A percentile compares a stretch with the other conserved stretches of the same genome.
Evolutionary conservation across 2,113 vertebrate species (phyloP).

Genomic region (Laterallus jamaicensis): DNA sequence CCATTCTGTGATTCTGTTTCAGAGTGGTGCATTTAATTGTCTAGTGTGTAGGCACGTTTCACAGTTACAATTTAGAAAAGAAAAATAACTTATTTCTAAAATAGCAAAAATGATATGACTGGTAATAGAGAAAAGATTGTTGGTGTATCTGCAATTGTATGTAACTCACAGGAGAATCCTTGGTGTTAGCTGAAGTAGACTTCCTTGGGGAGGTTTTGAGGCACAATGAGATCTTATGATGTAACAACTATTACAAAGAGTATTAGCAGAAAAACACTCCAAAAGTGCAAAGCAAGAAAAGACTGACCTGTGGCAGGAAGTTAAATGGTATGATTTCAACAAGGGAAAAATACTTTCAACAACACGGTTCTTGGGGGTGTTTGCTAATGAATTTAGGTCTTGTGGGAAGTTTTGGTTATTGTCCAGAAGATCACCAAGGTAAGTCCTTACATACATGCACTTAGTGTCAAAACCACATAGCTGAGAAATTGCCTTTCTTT

Average conservation of each 20-base stretch:
- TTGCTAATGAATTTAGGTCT: not conserved
- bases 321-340: not conserved
- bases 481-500: not conserved
- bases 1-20: not conserved
- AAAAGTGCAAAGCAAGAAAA: not conserved
- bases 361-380: not conserved
- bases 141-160: not conserved
- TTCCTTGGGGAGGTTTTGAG: not conserved
- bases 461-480: not conserved
- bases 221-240: not conserved
- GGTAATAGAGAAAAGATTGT: not conserved
- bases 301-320: not conserved
- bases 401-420: not conserved
- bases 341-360: not conserved
- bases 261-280: not conserved
- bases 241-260: not conserved
- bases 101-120: not conserved
- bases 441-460: not conserved
- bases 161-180: not conserved
- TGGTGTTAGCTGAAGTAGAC: not conserved
- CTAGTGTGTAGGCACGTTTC: not conserved
- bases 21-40: not conserved
- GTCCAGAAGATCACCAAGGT: not conserved
- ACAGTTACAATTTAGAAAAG: not conserved
- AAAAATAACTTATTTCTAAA: not conserved